Conservation (phyloP, 2,113 vertebrate species). For the Acrocephalus kingi region DNA sequence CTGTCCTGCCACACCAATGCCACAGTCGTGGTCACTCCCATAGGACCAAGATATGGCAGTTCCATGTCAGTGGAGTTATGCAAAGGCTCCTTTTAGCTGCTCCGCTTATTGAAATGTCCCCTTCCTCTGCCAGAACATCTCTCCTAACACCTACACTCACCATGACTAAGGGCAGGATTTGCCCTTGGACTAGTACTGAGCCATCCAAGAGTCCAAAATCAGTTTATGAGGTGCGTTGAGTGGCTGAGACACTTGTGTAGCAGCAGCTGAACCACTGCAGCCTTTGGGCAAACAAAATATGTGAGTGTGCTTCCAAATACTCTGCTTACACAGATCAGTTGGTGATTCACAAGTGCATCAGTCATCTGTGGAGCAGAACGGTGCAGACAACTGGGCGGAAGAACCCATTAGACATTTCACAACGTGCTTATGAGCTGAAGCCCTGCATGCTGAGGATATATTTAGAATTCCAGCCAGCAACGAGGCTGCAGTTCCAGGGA, state of each 20-base stretch:
- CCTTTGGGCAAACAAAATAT: background rate
- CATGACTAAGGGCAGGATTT: background rate
- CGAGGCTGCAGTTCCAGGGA: background rate
- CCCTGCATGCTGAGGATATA: background rate
- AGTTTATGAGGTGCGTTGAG: background rate
- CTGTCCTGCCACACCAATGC: background rate
- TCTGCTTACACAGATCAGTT: background rate
- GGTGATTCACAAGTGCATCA: slow-evolving; percentile 18
- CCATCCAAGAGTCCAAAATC: background rate
- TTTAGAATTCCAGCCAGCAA: background rate
- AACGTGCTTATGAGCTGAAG: background rate
- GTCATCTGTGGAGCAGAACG: background rate
- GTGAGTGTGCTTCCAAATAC: background rate
- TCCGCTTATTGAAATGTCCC: background rate
- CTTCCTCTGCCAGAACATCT: background rate
- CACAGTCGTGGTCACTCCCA: background rate
- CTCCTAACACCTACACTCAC: background rate
- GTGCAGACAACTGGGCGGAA: background rate
- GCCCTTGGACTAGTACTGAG: background rate
- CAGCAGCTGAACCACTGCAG: background rate
- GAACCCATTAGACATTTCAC: background rate
- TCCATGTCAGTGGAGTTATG: background rate
- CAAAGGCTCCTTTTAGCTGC: background rate
- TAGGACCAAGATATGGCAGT: background rate
- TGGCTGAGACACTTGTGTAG: background rate